Evolutionary conservation across 2,113 vertebrate species (phyloP).

Genomic region (Vulpes vulpes): DNA sequence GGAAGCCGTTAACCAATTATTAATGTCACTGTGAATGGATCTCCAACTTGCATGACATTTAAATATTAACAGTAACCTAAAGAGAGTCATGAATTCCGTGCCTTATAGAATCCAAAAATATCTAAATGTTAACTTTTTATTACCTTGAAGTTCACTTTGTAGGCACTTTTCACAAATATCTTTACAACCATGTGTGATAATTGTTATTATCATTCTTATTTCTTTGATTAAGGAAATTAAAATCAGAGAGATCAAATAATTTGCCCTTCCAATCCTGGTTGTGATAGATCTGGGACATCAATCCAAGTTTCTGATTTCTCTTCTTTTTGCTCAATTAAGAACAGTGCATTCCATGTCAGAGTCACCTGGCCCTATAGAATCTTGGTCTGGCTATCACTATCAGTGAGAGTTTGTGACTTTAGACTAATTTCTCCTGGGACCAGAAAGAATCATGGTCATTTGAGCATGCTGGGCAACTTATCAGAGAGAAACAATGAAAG

Average conservation of each 20-base stretch:
- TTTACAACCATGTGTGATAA: background rate
- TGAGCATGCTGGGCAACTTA: background rate
- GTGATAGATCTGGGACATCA: background rate
- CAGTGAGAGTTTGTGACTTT: background rate
- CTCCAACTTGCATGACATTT: background rate
- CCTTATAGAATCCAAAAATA: background rate
- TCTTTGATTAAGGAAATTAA: slow-evolving; percentile 22
- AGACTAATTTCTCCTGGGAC: background rate
- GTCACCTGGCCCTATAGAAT: background rate
- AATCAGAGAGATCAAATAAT: background rate
- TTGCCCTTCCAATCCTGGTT: background rate
- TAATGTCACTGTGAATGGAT: background rate
- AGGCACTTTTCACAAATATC: background rate
- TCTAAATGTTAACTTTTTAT: background rate
- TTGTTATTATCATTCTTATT: background rate
- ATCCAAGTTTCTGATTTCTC: background rate
- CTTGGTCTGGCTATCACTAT: background rate
- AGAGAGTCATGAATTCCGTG: background rate
- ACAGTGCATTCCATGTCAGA: background rate
- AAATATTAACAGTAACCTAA: background rate
- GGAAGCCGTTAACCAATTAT: background rate
- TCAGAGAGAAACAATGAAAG: background rate
- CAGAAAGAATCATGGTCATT: background rate
- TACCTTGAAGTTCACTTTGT: background rate
- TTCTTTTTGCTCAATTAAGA: background rate